Evolutionary conservation across 2,888 invertebrate genomes (phyloP).

Genomic region (Allolobophora icterica): DNA sequence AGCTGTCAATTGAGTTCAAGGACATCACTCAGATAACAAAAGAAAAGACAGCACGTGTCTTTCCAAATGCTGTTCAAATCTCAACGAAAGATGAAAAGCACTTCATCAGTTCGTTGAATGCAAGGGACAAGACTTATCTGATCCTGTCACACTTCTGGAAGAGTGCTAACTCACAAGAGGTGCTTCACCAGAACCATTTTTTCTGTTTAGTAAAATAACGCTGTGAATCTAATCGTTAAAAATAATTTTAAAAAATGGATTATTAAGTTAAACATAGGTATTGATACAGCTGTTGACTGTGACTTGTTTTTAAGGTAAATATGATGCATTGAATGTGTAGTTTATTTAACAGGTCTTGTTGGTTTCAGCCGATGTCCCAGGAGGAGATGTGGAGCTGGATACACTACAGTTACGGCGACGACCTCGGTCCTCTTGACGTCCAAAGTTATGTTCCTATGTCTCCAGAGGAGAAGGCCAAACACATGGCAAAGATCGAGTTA

Average conservation of each 20-base stretch:
- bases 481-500: conserved; percentile 3
- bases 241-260: not conserved
- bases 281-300: not conserved
- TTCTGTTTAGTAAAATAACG: not conserved
- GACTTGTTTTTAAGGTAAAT: too few relatives aligned
- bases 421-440: conserved; percentile 79
- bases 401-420: conserved; percentile 90
- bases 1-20: conserved; percentile 82
- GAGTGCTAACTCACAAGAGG: conserved; percentile 87
- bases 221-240: not conserved
- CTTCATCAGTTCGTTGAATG: conserved; percentile 92
- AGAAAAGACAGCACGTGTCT: conserved; percentile 72
- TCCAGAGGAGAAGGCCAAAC: conserved; percentile 29
- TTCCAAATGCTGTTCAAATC: conserved; percentile 90
- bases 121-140: conserved; percentile 90
- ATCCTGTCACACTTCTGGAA: conserved; percentile 97
- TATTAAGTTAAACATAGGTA: too few relatives aligned
- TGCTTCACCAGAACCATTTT: not conserved
- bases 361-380: conserved; percentile 74
- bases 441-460: conserved; percentile 67
- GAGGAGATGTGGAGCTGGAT: conserved; percentile 90
- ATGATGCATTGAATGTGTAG: not conserved
- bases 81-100: conserved; percentile 74
- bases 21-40: conserved; percentile 92
- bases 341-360: not conserved